phyloP scores from a whole-genome alignment of 2,797 vertebrate species.

The Salarias fasciatus region DNA sequence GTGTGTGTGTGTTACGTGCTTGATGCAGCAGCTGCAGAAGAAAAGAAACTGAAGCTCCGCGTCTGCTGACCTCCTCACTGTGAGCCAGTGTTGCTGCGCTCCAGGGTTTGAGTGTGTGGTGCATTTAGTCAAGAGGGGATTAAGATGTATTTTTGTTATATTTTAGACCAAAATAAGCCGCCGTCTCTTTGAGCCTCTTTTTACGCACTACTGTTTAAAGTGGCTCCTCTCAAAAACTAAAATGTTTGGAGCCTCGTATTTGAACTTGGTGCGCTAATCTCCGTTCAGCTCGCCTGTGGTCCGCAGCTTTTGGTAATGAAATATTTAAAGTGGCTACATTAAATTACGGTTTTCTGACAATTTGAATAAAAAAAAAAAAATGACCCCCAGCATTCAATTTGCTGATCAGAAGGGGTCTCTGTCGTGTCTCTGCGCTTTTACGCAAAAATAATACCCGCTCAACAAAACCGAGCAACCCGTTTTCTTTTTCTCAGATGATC shows the following conservation, averaged over 20 bases:
- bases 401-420: too few species aligned
- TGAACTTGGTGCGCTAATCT: neutral
- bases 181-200: neutral
- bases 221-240: neutral
- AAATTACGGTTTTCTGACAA: too few species aligned
- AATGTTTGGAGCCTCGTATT: neutral
- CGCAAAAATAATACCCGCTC: neutral
- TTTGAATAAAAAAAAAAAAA: too few species aligned
- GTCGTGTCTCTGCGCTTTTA: neutral
- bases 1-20: neutral
- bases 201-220: neutral
- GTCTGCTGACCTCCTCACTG: too few species aligned
- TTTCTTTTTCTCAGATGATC: neutral
- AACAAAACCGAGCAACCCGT: too few species aligned
- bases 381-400: too few species aligned
- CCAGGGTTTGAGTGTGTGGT: neutral
- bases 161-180: neutral
- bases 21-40: neutral
- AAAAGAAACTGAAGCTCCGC: neutral
- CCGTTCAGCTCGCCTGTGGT: too few species aligned
- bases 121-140: conserved; percentile 1
- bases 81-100: too few species aligned
- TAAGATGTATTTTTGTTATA: neutral
- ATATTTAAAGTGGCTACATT: too few species aligned
- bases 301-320: too few species aligned